Evolutionary conservation across 2,113 vertebrate genomes (phyloP).

Genomic region (Aspiorhynchus laticeps): DNA sequence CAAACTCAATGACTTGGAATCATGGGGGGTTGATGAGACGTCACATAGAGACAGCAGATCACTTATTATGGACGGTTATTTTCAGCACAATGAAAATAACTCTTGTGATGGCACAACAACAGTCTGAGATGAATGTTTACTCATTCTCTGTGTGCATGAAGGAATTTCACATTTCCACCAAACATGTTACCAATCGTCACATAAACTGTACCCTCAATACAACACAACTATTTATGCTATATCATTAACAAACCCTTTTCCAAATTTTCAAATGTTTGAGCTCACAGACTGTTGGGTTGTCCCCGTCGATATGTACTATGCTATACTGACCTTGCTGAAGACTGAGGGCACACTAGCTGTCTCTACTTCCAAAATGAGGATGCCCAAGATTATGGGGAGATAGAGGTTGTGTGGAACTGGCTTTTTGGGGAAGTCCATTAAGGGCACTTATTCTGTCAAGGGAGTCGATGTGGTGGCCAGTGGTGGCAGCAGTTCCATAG

Average conservation of each 20-base stretch:
- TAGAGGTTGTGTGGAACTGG: no score
- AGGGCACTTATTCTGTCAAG: neutral
- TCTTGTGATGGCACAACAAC: slow-evolving; percentile 16
- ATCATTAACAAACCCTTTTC: no score
- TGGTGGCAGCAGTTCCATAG: neutral
- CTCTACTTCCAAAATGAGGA: neutral
- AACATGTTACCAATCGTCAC: neutral
- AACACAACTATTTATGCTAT: neutral
- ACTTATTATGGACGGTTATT: slow-evolving; percentile 12
- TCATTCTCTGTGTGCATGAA: neutral
- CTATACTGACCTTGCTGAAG: neutral
- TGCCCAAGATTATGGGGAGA: neutral
- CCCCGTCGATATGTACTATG: no score
- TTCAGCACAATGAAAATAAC: slow-evolving; percentile 16
- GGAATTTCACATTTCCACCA: neutral
- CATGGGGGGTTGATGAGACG: slow-evolving; percentile 24
- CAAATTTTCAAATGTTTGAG: no score
- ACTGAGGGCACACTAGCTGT: neutral
- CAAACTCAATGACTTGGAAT: slow-evolving; percentile 26
- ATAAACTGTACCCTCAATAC: neutral
- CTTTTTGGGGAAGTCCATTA: no score
- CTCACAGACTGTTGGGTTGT: no score
- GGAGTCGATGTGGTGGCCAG: neutral
- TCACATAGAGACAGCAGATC: slow-evolving; percentile 4
- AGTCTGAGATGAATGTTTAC: neutral